These are phyloP conservation scores for Caiman crocodilus DNA, from an alignment of 2,797 vertebrate species.

Conservation along the genomic window DNA sequence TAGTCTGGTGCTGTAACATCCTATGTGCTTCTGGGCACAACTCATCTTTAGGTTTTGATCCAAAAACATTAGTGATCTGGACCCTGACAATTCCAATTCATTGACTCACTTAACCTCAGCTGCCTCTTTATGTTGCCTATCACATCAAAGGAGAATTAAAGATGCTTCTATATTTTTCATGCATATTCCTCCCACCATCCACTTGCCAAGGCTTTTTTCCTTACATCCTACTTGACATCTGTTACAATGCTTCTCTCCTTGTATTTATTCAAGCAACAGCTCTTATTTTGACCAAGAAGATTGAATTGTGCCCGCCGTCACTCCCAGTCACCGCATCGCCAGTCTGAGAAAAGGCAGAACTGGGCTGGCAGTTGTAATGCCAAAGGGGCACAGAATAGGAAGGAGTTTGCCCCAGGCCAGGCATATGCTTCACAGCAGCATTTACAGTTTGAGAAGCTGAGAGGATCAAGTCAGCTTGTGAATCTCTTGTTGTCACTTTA, in stretches of 20 bases:
- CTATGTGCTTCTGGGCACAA: not conserved
- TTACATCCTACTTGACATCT: not conserved
- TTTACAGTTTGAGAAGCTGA: conserved; percentile 23
- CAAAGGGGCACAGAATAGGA: not conserved
- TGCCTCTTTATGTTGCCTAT: not conserved
- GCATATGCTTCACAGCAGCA: not conserved
- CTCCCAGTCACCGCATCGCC: not conserved
- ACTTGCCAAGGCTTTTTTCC: not conserved
- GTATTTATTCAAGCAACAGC: fast-evolving
- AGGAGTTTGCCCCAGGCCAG: conserved; percentile 11
- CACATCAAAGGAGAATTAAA: not conserved
- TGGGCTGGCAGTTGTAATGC: not conserved
- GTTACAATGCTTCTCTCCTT: not conserved
- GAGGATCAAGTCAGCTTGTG: not conserved
- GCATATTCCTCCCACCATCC: not conserved
- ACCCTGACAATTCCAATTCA: not conserved
- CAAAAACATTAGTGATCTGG: not conserved
- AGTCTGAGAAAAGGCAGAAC: not conserved
- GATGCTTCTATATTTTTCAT: not conserved
- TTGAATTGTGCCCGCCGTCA: not conserved
- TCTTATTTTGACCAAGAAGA: not conserved
- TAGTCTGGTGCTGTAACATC: not conserved
- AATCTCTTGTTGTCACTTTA: conserved; percentile 9
- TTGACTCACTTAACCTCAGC: not conserved
- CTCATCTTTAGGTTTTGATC: not conserved